These are phyloP conservation scores for Eciton burchellii DNA, from an alignment of 1,140 invertebrate species.

Conservation along the genomic window DNA sequence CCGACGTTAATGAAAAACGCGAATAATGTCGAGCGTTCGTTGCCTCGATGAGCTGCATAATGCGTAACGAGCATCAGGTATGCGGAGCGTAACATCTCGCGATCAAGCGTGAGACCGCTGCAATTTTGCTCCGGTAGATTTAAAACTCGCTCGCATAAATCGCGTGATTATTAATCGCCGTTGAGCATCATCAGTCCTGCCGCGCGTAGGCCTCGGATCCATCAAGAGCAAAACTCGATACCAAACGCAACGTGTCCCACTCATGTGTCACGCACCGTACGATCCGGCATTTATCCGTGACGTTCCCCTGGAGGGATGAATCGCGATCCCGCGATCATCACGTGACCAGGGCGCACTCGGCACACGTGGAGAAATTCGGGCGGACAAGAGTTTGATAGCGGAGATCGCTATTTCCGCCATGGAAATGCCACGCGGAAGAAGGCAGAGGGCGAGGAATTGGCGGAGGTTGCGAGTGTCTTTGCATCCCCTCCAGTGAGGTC, in stretches of 20 bases:
- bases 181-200: neutral
- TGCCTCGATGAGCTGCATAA: constrained; percentile 5
- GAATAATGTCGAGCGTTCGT: neutral
- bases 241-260: neutral
- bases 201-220: neutral
- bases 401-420: too few species aligned
- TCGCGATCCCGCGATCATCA: neutral
- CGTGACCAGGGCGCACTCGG: neutral
- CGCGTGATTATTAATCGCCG: constrained; percentile 10
- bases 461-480: constrained; percentile 45
- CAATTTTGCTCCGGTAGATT: constrained; percentile 1
- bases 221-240: neutral
- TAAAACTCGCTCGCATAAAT: neutral
- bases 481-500: constrained; percentile 55
- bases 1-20: constrained; percentile 26
- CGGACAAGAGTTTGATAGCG: too few species aligned
- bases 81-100: neutral
- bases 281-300: constrained; percentile 8
- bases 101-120: neutral
- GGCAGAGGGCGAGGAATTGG: neutral
- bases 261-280: too few species aligned
- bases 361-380: neutral
- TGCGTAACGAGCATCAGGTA: neutral
- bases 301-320: constrained; percentile 1
- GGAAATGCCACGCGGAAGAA: constrained; percentile 4